phyloP scores from a whole-genome alignment of 2,797 vertebrate genomes.

The Picus viridis region DNA sequence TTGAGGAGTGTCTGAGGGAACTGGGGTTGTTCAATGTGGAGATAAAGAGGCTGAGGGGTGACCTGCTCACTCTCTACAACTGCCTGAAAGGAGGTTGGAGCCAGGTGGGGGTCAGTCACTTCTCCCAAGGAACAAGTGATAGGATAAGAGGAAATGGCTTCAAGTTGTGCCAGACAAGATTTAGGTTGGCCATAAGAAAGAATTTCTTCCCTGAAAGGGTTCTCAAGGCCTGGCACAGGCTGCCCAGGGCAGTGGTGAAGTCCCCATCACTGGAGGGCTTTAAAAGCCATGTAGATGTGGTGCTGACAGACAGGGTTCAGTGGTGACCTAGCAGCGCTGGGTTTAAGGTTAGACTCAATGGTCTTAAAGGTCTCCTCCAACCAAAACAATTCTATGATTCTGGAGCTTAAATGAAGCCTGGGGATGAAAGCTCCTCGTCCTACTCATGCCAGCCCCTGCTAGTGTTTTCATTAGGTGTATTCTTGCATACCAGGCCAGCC shows the following conservation, averaged over 20 bases:
- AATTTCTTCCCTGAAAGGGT: neutral
- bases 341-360: neutral
- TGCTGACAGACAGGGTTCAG: neutral
- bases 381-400: neutral
- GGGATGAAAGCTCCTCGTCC: neutral
- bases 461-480: neutral
- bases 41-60: too few relatives aligned
- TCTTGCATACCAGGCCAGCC: neutral
- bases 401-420: neutral
- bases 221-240: neutral
- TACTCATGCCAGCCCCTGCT: rapidly evolving
- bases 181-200: neutral
- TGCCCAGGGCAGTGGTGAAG: neutral
- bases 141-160: neutral
- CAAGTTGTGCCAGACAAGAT: neutral
- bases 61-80: too few relatives aligned
- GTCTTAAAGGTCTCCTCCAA: neutral
- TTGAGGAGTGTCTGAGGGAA: neutral
- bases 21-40: too few relatives aligned
- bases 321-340: neutral
- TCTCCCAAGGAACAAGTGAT: neutral
- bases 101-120: neutral
- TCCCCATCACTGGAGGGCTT: neutral
- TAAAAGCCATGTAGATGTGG: neutral
- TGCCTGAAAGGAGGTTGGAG: too few relatives aligned